phyloP scores from a whole-genome alignment of 1,140 invertebrate genomes.

The Bombus picipes region DNA sequence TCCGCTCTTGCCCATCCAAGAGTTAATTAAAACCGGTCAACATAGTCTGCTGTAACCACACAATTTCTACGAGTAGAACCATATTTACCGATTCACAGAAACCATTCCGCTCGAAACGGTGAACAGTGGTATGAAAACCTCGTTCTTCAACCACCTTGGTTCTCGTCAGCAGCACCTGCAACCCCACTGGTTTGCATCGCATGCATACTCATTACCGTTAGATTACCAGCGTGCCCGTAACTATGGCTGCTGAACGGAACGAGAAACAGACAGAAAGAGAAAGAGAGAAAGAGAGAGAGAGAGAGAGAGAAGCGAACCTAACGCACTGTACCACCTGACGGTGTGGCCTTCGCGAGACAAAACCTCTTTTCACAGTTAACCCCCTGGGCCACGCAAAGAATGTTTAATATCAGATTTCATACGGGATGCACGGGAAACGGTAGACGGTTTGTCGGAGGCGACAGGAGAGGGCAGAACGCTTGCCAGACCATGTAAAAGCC shows the following conservation, averaged over 20 bases:
- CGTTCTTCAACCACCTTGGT: not conserved
- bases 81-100: not conserved
- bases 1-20: not conserved
- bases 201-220: slow-evolving; percentile 37
- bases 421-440: slow-evolving; percentile 59
- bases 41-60: too few relatives aligned
- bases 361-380: slow-evolving; percentile 73
- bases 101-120: not conserved
- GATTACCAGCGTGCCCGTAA: slow-evolving; percentile 1
- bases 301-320: not conserved
- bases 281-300: not conserved
- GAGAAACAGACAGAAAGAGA: not conserved
- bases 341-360: slow-evolving; percentile 54
- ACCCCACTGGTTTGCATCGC: slow-evolving; percentile 14
- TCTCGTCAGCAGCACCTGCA: slow-evolving; percentile 23
- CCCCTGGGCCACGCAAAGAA: slow-evolving; percentile 73
- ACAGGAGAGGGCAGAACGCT: slow-evolving; percentile 25
- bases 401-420: slow-evolving; percentile 83
- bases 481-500: slow-evolving; percentile 72
- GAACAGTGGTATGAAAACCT: not conserved
- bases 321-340: slow-evolving; percentile 7
- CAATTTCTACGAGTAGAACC: not conserved
- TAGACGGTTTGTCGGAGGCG: slow-evolving; percentile 39
- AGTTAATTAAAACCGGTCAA: not conserved
- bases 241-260: not conserved